These are phyloP conservation scores for Drosophila setifemur DNA, from an alignment of 1,140 invertebrate species.

Conservation along the genomic window DNA sequence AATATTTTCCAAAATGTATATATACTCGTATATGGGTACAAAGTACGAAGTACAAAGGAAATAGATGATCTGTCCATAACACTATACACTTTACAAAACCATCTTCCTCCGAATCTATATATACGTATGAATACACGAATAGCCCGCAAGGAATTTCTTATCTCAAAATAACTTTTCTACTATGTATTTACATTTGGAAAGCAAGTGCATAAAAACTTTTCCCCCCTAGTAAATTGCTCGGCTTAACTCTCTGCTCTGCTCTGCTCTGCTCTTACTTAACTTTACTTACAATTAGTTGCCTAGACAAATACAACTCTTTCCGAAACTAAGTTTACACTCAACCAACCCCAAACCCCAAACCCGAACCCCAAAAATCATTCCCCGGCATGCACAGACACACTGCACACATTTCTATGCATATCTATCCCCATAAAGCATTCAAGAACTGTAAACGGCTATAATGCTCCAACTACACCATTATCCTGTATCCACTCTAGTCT, in stretches of 20 bases:
- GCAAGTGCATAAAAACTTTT: constrained; percentile 62
- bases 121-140: constrained; percentile 25
- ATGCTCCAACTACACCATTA: constrained; percentile 24
- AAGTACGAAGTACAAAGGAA: no score
- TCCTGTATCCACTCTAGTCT: constrained; percentile 34
- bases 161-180: constrained; percentile 50
- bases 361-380: no score
- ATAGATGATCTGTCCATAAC: neutral
- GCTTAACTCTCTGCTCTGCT: constrained; percentile 43
- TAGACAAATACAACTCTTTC: constrained; percentile 72
- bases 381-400: constrained; percentile 47
- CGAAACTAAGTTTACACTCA: constrained; percentile 42
- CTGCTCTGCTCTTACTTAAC: constrained; percentile 47
- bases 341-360: constrained; percentile 20
- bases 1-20: no score
- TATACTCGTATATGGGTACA: no score
- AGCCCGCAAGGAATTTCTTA: constrained; percentile 28
- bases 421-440: constrained; percentile 1
- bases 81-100: constrained; percentile 9
- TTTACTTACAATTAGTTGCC: constrained; percentile 74
- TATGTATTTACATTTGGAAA: constrained; percentile 51
- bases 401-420: constrained; percentile 21
- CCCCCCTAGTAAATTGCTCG: constrained; percentile 49
- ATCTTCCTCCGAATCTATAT: constrained; percentile 20
- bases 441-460: constrained; percentile 45